Percentiles rank a stretch among this genome's conserved stretches.
phyloP scores from a whole-genome alignment of 2,113 vertebrate species.

The Catharus bicknelli region DNA sequence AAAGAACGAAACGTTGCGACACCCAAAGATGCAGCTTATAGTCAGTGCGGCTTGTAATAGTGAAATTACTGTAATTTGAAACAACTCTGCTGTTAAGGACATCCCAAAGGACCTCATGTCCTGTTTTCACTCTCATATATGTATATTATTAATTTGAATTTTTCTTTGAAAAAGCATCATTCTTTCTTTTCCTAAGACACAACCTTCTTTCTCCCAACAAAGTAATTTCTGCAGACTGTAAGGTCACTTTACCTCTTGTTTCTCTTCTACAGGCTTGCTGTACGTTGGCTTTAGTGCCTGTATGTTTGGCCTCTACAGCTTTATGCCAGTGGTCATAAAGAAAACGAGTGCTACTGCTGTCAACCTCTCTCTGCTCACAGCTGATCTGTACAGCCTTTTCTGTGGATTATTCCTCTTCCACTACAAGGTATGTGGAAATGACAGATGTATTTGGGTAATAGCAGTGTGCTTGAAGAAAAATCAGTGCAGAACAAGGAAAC shows the following conservation, averaged over 20 bases:
- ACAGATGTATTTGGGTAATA: not conserved
- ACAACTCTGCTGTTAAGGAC: not conserved
- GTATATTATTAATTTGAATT: not conserved
- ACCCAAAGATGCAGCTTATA: too few relatives aligned
- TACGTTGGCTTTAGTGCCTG: slow-evolving; percentile 92
- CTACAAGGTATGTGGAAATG: slow-evolving; percentile 84
- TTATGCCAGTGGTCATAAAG: slow-evolving; percentile 94
- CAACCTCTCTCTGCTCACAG: slow-evolving; percentile 91
- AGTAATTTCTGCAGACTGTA: not conserved
- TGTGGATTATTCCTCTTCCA: slow-evolving; percentile 93
- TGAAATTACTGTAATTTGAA: not conserved
- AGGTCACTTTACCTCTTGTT: not conserved
- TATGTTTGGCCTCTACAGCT: slow-evolving; percentile 96
- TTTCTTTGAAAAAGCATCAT: not conserved
- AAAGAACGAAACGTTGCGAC: too few relatives aligned
- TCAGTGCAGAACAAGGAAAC: not conserved
- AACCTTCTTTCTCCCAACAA: not conserved
- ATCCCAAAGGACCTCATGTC: not conserved
- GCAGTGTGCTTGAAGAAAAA: not conserved
- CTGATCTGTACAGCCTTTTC: slow-evolving; percentile 93
- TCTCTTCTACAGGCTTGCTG: slow-evolving; percentile 81
- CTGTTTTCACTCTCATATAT: not conserved
- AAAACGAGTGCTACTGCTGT: slow-evolving; percentile 91
- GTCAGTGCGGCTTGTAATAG: too few relatives aligned
- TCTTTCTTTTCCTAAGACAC: not conserved